These are phyloP conservation scores for Allophyes oxyacanthae DNA, from an alignment of 2,888 invertebrate species.

Conservation along the genomic window DNA sequence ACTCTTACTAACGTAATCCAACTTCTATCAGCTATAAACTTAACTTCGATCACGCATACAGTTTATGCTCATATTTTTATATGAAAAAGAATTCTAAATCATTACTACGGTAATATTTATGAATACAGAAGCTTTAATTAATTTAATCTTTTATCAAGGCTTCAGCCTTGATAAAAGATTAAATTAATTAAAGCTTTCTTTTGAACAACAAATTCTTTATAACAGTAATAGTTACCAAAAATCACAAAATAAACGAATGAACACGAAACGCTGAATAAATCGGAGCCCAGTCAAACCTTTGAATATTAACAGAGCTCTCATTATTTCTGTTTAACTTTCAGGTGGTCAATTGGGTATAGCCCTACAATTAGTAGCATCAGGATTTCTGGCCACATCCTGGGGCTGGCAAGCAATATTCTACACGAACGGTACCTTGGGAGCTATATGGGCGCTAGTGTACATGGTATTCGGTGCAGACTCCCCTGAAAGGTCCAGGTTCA, in stretches of 20 bases:
- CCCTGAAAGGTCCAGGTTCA: constrained; percentile 90
- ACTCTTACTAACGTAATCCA: too few species aligned
- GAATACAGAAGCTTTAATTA: too few species aligned
- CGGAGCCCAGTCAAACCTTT: constrained; percentile 10
- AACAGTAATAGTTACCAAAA: constrained; percentile 1
- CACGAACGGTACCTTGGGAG: constrained; percentile 90
- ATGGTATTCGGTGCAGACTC: constrained; percentile 91
- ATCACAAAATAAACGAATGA: constrained; percentile 8
- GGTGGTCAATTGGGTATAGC: constrained; percentile 95
- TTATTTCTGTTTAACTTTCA: constrained; percentile 53
- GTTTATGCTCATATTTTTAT: too few species aligned
- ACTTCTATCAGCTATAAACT: too few species aligned
- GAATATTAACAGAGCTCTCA: constrained; percentile 1
- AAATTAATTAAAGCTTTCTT: too few species aligned
- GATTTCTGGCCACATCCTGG: constrained; percentile 90
- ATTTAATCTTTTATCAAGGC: too few species aligned
- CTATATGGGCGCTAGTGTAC: constrained; percentile 90
- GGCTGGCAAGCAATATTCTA: constrained; percentile 96
- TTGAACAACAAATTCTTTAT: constrained; percentile 10
- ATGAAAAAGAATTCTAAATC: too few species aligned
- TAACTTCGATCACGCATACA: too few species aligned
- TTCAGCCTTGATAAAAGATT: too few species aligned
- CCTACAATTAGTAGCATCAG: constrained; percentile 92
- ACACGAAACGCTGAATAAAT: constrained; percentile 21
- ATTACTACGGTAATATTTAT: too few species aligned